Percentiles rank a stretch among this genome's conserved stretches.
phyloP scores from a whole-genome alignment of 2,113 vertebrate genomes.

The Cephalopholis sonnerati region DNA sequence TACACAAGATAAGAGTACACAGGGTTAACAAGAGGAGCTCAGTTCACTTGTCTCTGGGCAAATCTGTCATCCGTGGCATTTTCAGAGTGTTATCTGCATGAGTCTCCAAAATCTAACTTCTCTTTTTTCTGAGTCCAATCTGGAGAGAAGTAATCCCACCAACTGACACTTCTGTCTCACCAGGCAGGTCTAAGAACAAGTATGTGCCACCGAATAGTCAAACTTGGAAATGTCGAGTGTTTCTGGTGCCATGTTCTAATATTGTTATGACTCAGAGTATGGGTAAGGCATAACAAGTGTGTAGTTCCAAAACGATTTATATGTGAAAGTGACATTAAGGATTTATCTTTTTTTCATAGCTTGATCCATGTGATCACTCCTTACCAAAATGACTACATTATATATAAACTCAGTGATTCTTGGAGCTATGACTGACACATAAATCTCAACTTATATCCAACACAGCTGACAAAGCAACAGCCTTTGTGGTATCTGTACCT shows the following conservation, averaged over 20 bases:
- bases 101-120: constrained; percentile 16
- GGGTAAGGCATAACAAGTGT: neutral
- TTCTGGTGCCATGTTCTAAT: constrained; percentile 28
- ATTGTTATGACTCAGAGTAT: constrained; percentile 27
- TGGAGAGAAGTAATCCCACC: constrained; percentile 17
- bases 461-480: no score
- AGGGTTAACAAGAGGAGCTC: neutral
- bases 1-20: neutral
- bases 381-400: neutral
- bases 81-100: constrained; percentile 15
- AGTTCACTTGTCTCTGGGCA: constrained; percentile 27
- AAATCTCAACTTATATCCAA: no score
- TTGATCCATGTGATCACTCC: neutral
- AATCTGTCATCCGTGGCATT: constrained; percentile 24
- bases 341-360: neutral
- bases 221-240: constrained; percentile 11
- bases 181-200: constrained; percentile 3
- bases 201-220: constrained; percentile 16
- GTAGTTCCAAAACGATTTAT: neutral
- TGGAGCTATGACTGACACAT: neutral
- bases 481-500: no score
- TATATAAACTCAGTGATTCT: neutral
- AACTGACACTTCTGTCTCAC: constrained; percentile 27
- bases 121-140: constrained; percentile 21
- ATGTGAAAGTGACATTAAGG: neutral